Evolutionary conservation across 2,797 vertebrate species (phyloP).

Genomic region (Spheniscus humboldti): DNA sequence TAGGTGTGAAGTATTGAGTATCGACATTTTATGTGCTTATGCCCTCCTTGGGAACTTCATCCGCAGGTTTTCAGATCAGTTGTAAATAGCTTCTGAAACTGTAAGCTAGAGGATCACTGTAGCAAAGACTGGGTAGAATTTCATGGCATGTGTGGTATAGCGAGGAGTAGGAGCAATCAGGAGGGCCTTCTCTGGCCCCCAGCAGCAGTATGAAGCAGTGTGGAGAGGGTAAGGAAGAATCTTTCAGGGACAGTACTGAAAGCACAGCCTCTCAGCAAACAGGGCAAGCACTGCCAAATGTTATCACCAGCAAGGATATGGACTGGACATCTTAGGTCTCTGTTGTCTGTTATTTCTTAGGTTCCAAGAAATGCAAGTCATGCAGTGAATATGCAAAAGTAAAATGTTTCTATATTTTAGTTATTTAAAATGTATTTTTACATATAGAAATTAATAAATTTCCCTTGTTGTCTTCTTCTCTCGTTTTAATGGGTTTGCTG

Average conservation of each 20-base stretch:
- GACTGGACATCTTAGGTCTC: background rate
- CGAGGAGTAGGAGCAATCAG: background rate
- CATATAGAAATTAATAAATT: background rate
- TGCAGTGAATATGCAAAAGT: background rate
- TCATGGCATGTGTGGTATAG: fast-evolving
- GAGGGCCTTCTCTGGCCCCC: background rate
- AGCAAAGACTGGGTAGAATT: background rate
- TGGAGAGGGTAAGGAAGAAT: background rate
- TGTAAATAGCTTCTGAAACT: background rate
- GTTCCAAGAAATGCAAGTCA: background rate
- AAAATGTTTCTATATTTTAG: background rate
- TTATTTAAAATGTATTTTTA: background rate
- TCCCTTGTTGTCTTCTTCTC: background rate
- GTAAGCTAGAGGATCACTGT: background rate
- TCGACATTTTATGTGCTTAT: background rate
- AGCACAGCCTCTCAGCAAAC: background rate
- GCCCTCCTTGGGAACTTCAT: background rate
- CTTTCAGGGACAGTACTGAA: background rate
- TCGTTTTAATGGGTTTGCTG: background rate
- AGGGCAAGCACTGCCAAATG: background rate
- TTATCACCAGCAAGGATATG: background rate
- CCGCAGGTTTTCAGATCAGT: background rate
- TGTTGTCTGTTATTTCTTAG: background rate
- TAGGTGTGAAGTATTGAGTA: background rate
- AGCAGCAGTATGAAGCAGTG: background rate